These are phyloP conservation scores for Vicugna pacos DNA, from an alignment of 2,113 vertebrate genomes.

Conservation along the genomic window DNA sequence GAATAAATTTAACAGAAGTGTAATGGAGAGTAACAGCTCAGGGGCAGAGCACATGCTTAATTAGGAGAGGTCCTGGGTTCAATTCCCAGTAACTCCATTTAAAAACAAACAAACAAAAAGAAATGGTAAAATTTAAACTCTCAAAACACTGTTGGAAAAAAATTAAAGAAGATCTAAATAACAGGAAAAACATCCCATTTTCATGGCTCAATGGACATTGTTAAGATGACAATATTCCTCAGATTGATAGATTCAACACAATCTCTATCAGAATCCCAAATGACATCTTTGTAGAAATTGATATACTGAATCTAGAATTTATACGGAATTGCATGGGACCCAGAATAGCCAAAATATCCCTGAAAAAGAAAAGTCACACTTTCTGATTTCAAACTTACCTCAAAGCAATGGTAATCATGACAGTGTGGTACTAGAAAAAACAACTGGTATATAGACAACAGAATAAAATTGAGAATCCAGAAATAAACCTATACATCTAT, in stretches of 20 bases:
- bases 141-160: neutral
- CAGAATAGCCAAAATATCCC: neutral
- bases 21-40: no score
- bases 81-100: no score
- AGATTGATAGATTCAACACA: neutral
- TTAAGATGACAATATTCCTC: neutral
- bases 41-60: no score
- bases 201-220: neutral
- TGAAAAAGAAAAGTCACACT: neutral
- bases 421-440: neutral
- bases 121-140: neutral
- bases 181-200: neutral
- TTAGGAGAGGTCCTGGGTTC: no score
- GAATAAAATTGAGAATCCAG: neutral
- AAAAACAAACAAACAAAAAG: no score
- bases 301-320: neutral
- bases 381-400: neutral
- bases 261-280: neutral
- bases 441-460: neutral
- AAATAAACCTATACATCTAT: neutral
- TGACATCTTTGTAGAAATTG: neutral
- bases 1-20: neutral
- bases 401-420: neutral
- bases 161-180: neutral
- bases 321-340: neutral